Conservation (phyloP, 2,113 vertebrate genomes). For the Pimephales promelas region DNA sequence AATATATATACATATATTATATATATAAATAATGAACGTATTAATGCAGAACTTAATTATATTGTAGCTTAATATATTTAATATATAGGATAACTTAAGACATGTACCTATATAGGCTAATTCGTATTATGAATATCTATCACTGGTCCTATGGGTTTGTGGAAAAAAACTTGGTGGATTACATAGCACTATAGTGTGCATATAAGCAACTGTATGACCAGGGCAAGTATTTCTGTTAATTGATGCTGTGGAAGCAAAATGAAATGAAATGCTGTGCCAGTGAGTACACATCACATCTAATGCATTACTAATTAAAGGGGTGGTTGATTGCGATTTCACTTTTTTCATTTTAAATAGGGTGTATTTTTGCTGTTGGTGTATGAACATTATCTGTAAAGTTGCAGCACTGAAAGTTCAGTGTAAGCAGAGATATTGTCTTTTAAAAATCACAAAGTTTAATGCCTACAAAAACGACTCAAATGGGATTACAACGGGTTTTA, state of each 20-base stretch:
- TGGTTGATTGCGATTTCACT: no score
- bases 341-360: no score
- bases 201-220: not conserved
- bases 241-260: conserved; percentile 44
- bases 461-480: no score
- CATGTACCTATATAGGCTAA: no score
- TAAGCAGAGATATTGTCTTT: no score
- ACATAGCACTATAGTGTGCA: not conserved
- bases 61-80: not conserved
- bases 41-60: not conserved
- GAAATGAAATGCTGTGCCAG: conserved; percentile 40
- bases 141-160: not conserved
- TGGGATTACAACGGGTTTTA: no score
- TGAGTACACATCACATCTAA: conserved; percentile 13
- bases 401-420: no score
- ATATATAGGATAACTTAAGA: not conserved
- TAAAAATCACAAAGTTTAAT: no score
- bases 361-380: no score
- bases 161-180: not conserved
- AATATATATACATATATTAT: not conserved
- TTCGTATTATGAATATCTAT: not conserved
- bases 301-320: not conserved
- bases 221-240: not conserved
- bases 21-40: not conserved
- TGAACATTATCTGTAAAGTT: no score